phyloP scores from a whole-genome alignment of 2,113 vertebrate genomes.

The Pangasianodon hypophthalmus region DNA sequence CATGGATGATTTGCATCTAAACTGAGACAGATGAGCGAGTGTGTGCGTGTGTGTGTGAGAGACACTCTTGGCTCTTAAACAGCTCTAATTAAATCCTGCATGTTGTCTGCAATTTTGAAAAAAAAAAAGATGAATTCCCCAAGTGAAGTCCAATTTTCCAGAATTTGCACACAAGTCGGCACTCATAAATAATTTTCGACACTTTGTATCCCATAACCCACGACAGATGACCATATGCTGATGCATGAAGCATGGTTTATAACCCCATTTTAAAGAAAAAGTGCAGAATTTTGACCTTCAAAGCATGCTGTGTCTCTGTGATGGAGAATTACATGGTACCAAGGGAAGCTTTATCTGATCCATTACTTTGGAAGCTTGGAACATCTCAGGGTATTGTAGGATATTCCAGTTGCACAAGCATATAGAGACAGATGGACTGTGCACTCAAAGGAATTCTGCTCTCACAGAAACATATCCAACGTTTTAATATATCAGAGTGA shows the following conservation, averaged over 20 bases:
- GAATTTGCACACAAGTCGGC: conserved; percentile 55
- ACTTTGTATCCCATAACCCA: conserved; percentile 16
- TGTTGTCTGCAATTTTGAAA: conserved; percentile 57
- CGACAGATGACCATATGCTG: conserved; percentile 10
- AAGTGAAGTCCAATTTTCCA: conserved; percentile 55
- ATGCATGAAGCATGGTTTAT: background rate
- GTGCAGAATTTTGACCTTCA: background rate
- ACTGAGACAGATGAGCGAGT: conserved; percentile 6
- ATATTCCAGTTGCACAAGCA: conserved; percentile 29
- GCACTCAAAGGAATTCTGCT: conserved; percentile 2
- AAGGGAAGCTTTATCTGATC: background rate
- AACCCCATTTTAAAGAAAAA: background rate
- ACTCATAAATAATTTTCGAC: conserved; percentile 50
- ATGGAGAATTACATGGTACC: background rate
- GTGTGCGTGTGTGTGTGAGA: background rate
- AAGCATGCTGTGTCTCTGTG: background rate
- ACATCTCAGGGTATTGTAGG: background rate
- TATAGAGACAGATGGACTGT: background rate
- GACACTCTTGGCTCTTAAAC: conserved; percentile 57
- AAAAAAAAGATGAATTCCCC: conserved; percentile 52
- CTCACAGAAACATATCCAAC: background rate
- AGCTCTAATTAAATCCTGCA: conserved; percentile 67
- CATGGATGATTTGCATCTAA: conserved; percentile 44
- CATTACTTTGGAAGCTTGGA: background rate
- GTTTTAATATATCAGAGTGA: background rate